Evolutionary conservation across 2,888 invertebrate species (phyloP).

Genomic region (Sialis lutaria): DNA sequence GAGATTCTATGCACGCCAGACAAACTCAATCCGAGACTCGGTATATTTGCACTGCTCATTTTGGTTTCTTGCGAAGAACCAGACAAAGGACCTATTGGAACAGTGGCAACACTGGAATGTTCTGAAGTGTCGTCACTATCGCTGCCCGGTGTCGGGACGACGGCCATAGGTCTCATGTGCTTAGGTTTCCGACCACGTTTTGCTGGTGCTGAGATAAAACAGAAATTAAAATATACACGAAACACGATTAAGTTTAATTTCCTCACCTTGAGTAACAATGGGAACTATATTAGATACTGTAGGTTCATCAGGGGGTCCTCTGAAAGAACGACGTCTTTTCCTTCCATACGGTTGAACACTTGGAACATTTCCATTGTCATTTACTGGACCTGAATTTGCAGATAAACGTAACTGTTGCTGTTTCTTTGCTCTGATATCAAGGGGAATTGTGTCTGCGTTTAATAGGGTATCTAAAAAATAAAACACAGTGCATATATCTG

Average conservation of each 20-base stretch:
- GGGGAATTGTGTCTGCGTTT: slow-evolving; percentile 17
- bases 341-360: slow-evolving; percentile 16
- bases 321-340: slow-evolving; percentile 21
- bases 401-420: too few relatives aligned
- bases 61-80: slow-evolving; percentile 11
- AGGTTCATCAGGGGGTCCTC: slow-evolving; percentile 29
- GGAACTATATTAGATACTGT: slow-evolving; percentile 22
- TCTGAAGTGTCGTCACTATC: slow-evolving; percentile 36
- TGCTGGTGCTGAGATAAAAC: too few relatives aligned
- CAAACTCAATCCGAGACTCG: slow-evolving; percentile 13
- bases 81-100: slow-evolving; percentile 23
- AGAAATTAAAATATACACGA: too few relatives aligned
- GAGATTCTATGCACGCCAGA: slow-evolving; percentile 30
- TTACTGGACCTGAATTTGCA: not conserved
- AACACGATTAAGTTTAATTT: too few relatives aligned
- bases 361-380: slow-evolving; percentile 1
- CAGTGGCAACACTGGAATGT: slow-evolving; percentile 27
- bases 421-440: slow-evolving; percentile 14
- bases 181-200: slow-evolving; percentile 21
- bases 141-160: slow-evolving; percentile 27
- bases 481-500: slow-evolving; percentile 1
- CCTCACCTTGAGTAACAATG: slow-evolving; percentile 8
- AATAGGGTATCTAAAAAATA: slow-evolving; percentile 20
- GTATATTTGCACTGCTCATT: slow-evolving; percentile 10
- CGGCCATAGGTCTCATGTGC: slow-evolving; percentile 17